Evolutionary conservation across 2,797 vertebrate species (phyloP).

Genomic region (Botia almorhae): DNA sequence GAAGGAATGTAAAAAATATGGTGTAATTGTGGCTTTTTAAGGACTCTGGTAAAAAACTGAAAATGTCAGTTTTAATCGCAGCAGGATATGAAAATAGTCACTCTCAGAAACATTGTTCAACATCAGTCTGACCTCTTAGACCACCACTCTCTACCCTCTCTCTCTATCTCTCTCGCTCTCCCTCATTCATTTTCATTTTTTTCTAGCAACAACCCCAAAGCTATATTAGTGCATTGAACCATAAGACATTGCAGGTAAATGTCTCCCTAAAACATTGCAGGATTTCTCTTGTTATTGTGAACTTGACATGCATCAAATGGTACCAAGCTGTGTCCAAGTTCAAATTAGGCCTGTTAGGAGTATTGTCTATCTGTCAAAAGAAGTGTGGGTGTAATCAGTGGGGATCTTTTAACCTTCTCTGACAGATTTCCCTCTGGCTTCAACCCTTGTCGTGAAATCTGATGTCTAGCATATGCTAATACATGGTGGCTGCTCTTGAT

Average conservation of each 20-base stretch:
- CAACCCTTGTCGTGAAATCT: conserved; percentile 60
- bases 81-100: conserved; percentile 17
- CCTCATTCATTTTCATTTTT: not conserved
- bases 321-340: conserved; percentile 24
- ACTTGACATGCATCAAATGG: conserved; percentile 54
- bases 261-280: conserved; percentile 63
- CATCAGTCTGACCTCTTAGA: conserved; percentile 29
- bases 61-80: conserved; percentile 38
- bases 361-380: conserved; percentile 25
- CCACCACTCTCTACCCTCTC: not conserved
- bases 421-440: conserved; percentile 52
- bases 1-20: not conserved
- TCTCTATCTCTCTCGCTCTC: not conserved
- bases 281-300: conserved; percentile 71
- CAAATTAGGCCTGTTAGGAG: conserved; percentile 36
- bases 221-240: conserved; percentile 77
- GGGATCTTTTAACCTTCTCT: conserved; percentile 51
- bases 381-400: conserved; percentile 41
- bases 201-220: conserved; percentile 68
- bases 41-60: conserved; percentile 1
- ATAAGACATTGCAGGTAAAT: conserved; percentile 53
- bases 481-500: conserved; percentile 52
- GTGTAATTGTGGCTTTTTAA: conserved; percentile 23
- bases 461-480: conserved; percentile 64
- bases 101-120: conserved; percentile 3